Evolutionary conservation across 2,888 invertebrate species (phyloP).

Genomic region (Synergus laeviventris): DNA sequence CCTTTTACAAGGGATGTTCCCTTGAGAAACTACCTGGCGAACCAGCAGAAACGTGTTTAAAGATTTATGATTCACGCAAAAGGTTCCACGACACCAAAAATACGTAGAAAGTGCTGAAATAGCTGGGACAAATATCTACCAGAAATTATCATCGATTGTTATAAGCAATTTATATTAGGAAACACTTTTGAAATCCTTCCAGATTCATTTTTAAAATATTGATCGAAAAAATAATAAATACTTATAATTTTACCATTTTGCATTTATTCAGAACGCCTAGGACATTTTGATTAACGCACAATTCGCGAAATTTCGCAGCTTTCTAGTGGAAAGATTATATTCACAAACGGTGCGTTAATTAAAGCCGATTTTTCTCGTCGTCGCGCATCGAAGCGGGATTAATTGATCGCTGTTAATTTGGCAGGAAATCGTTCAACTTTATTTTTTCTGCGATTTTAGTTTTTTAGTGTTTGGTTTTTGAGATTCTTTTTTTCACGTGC

Average conservation of each 20-base stretch:
- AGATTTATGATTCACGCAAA: not conserved
- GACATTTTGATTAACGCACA: not conserved
- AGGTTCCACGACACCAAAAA: not conserved
- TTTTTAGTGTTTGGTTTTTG: not conserved
- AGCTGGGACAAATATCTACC: not conserved
- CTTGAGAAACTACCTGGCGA: not conserved
- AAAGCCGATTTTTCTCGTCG: conserved; percentile 54
- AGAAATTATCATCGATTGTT: not conserved
- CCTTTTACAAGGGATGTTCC: not conserved
- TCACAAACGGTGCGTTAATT: conserved; percentile 57
- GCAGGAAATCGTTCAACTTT: conserved; percentile 44
- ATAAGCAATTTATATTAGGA: not conserved
- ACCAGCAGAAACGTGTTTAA: not conserved
- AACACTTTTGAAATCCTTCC: no score
- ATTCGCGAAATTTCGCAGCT: not conserved
- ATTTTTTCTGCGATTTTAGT: not conserved
- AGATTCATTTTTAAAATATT: no score
- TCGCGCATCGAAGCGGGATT: conserved; percentile 55
- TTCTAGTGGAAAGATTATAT: conserved; percentile 55
- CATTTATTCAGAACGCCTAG: not conserved
- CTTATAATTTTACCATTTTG: not conserved
- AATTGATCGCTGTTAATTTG: conserved; percentile 62
- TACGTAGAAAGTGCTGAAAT: not conserved
- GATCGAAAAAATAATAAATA: not conserved
- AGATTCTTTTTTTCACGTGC: not conserved